Evolutionary conservation across 53 echinoderm and acorn worm species (phyloP).

Genomic region (Crossaster papposus): DNA sequence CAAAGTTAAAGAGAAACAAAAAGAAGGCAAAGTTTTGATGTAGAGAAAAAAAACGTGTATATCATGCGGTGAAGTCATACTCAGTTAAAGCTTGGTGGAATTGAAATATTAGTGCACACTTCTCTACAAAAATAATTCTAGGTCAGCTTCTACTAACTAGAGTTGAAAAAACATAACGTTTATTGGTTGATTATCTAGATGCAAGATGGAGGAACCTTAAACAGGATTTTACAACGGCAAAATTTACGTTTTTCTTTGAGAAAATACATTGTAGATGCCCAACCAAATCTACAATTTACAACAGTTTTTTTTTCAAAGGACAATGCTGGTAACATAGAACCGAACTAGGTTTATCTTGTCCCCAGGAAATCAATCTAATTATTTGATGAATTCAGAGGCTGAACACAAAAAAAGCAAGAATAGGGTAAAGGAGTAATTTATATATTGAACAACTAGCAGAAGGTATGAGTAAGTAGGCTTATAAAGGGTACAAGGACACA

Average conservation of each 20-base stretch:
- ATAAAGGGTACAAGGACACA: background rate
- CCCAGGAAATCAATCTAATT: too few species aligned
- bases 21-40: conserved; percentile 40
- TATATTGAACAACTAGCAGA: background rate
- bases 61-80: conserved; percentile 36
- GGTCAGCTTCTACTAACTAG: background rate
- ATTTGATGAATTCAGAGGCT: too few species aligned
- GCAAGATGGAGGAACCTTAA: background rate
- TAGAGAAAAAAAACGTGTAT: conserved; percentile 18
- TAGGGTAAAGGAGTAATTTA: background rate
- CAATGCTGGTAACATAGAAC: too few species aligned
- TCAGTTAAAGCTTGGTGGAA: conserved; percentile 1
- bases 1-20: conserved; percentile 45
- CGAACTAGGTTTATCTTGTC: too few species aligned
- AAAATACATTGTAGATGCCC: too few species aligned
- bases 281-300: too few species aligned
- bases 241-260: too few species aligned
- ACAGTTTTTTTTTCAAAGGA: too few species aligned
- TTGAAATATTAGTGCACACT: conserved; percentile 9
- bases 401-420: background rate
- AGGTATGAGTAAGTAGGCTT: conserved; percentile 1
- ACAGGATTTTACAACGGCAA: too few species aligned
- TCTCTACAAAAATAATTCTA: background rate
- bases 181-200: background rate
- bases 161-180: background rate